Conservation (phyloP, 2,888 invertebrate genomes). For the Morinoia aosen region DNA sequence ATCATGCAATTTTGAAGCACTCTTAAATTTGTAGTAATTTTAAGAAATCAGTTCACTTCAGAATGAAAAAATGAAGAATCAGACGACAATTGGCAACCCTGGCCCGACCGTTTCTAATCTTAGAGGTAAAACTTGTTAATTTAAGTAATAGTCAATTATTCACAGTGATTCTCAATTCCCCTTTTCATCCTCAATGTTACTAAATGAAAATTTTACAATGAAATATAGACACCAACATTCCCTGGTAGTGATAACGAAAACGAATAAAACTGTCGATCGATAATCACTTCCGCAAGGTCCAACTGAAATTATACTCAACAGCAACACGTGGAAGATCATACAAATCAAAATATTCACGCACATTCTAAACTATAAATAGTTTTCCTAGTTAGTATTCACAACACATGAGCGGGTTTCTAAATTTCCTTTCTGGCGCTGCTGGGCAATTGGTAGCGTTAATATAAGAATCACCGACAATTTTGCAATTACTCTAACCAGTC, state of each 20-base stretch:
- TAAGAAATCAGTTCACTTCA: neutral
- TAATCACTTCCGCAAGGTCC: neutral
- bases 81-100: constrained; percentile 21
- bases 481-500: neutral
- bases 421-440: neutral
- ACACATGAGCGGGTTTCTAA: neutral
- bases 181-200: neutral
- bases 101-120: neutral
- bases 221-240: neutral
- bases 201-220: neutral
- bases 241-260: neutral
- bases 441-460: neutral
- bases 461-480: neutral
- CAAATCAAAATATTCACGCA: neutral
- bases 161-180: neutral
- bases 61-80: neutral
- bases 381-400: neutral
- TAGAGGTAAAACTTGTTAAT: neutral
- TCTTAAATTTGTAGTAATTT: neutral
- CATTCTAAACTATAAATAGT: neutral
- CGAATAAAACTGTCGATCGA: neutral
- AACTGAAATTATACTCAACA: neutral
- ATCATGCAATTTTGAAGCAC: no score
- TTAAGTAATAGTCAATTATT: neutral
- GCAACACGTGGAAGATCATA: neutral